Evolutionary conservation across 2,888 invertebrate genomes (phyloP).

Genomic region (Drosophila fungiperda): DNA sequence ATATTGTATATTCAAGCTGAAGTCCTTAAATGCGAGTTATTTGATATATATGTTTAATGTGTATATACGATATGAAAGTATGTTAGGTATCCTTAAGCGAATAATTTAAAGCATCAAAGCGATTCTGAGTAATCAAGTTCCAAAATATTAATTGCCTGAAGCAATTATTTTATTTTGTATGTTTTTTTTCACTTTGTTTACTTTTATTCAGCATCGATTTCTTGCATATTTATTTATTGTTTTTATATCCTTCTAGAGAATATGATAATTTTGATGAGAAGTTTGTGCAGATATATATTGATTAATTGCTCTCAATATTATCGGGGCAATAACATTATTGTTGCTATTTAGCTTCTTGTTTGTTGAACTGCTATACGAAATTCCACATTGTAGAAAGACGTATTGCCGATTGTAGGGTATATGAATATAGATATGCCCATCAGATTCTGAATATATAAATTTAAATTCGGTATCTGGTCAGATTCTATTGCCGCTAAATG

Average conservation of each 20-base stretch:
- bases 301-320: too few relatives aligned
- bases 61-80: not conserved
- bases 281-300: not conserved
- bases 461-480: not conserved
- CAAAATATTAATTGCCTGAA: not conserved
- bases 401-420: not conserved
- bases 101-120: not conserved
- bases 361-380: not conserved
- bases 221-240: not conserved
- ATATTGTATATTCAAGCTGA: not conserved
- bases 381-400: not conserved
- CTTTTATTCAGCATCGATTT: not conserved
- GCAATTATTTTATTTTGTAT: not conserved
- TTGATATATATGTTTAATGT: not conserved
- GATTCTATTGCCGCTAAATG: conserved; percentile 48
- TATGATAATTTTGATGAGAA: not conserved
- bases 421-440: not conserved
- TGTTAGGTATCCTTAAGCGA: not conserved
- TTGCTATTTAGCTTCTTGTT: not conserved
- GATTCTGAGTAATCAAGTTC: not conserved
- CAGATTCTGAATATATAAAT: not conserved
- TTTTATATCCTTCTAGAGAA: not conserved
- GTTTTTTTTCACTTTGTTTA: not conserved
- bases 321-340: too few relatives aligned
- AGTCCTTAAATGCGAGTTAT: not conserved